Evolutionary conservation across 2,113 vertebrate species (phyloP).

Genomic region (Cavia aperea): DNA sequence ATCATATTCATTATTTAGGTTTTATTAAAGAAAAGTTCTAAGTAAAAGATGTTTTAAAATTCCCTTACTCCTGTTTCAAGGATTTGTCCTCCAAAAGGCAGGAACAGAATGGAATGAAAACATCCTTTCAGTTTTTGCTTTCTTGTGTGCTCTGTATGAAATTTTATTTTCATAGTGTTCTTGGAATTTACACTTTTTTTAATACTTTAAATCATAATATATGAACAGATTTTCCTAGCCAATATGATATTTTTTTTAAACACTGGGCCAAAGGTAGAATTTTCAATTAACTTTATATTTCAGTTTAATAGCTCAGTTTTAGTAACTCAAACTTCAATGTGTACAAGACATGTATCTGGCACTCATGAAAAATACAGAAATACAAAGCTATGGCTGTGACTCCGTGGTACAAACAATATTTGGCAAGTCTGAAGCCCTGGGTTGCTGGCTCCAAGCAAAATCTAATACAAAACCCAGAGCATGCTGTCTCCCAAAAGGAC

Average conservation of each 20-base stretch:
- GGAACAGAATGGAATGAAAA: neutral
- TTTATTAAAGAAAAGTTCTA: neutral
- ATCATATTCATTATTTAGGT: neutral
- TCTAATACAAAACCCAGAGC: neutral
- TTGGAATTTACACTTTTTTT: neutral
- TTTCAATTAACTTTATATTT: conserved; percentile 35
- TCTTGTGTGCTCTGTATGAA: neutral
- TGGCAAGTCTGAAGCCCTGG: neutral
- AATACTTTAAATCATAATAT: neutral
- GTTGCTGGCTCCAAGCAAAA: neutral
- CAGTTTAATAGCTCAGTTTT: neutral
- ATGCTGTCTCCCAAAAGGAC: neutral
- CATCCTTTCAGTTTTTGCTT: neutral
- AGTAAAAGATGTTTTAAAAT: neutral
- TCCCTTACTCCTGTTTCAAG: neutral
- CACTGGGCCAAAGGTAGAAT: neutral
- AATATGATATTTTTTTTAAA: neutral
- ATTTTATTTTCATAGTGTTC: neutral
- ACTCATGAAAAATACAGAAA: neutral
- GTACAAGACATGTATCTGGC: neutral
- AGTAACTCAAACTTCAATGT: neutral
- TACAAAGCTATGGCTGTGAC: neutral
- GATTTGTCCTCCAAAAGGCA: neutral
- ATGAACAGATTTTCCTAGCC: neutral
- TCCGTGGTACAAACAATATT: neutral